Evolutionary conservation across 2,888 invertebrate species (phyloP), one percentile per base, ranked within the genome.

Genomic region (Rutpela maculata): DNA sequence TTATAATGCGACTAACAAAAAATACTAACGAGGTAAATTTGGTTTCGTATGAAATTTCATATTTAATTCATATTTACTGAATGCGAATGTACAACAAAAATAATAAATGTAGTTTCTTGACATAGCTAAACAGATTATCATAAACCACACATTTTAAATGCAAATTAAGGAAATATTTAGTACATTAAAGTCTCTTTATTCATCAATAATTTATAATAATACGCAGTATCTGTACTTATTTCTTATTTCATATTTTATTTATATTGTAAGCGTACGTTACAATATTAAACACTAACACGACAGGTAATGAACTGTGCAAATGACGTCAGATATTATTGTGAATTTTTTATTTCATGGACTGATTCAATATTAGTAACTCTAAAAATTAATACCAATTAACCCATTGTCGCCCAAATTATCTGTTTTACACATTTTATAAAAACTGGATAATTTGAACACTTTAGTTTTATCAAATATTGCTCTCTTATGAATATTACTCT

Each of bases 71-170:
- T 50, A 50, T 5, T 50, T 50, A 50, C n/a, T n/a, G 50, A n/a
- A 3, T 50, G n/a, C 50, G 50, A 50, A 12, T 50, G 50, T 50
- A 50, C 50, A 50, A 3, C 50, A 50, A 50, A 50, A n/a, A 50
- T 50, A 50, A 17, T 50, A 50, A n/a, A 50, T 50, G 15, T n/a
- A 17, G 50, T 50, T 50, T 7, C 50, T 50, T 50, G 15, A 50
- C 50, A 43, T 43, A 50, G n/a, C 50, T 50, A 50, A 50, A 15
- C n/a, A 50, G 50, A 50, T 50, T 50, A 50, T n/a, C 50, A 50
- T 50, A 50, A 50, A 50, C 50, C 50, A 50, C 50, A 50, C 50
- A 50, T 50, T 50, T 50, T 50, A 50, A 50, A 50, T 50, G 50
- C n/a, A 50, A 50, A 50, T 50, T 50, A 50, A n/a, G 15, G 15